Evolutionary conservation across 2,113 vertebrate species (phyloP).

Genomic region (Marmota monax): DNA sequence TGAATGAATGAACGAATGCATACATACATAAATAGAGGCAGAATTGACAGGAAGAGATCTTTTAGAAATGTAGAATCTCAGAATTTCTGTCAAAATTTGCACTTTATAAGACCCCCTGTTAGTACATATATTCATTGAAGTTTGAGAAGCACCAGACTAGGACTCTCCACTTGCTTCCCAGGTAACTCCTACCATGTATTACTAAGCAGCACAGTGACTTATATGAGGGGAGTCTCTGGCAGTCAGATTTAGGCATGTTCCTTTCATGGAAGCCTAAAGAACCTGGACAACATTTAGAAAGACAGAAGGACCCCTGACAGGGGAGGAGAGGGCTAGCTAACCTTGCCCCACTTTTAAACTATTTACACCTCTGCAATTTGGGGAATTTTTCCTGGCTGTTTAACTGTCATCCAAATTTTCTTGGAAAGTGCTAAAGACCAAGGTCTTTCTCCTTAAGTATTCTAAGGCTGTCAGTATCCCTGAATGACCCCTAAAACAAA

Average conservation of each 20-base stretch:
- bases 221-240: background rate
- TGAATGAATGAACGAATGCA: too few species aligned
- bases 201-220: background rate
- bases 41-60: background rate
- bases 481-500: background rate
- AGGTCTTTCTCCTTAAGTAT: background rate
- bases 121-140: background rate
- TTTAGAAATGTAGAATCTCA: background rate
- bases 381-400: background rate
- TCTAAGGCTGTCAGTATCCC: background rate
- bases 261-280: background rate
- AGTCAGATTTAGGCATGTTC: background rate
- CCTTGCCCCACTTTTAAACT: background rate
- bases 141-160: background rate
- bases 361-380: background rate
- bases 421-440: background rate
- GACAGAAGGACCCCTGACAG: background rate
- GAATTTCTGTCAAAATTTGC: background rate
- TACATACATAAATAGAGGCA: background rate
- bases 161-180: background rate
- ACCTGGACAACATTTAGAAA: background rate
- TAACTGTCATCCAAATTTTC: background rate
- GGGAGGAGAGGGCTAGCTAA: background rate
- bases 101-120: background rate
- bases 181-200: background rate